These are phyloP conservation scores for Imbricaverruca yamaguchii DNA, from an alignment of 2,888 invertebrate genomes.

Conservation along the genomic window DNA sequence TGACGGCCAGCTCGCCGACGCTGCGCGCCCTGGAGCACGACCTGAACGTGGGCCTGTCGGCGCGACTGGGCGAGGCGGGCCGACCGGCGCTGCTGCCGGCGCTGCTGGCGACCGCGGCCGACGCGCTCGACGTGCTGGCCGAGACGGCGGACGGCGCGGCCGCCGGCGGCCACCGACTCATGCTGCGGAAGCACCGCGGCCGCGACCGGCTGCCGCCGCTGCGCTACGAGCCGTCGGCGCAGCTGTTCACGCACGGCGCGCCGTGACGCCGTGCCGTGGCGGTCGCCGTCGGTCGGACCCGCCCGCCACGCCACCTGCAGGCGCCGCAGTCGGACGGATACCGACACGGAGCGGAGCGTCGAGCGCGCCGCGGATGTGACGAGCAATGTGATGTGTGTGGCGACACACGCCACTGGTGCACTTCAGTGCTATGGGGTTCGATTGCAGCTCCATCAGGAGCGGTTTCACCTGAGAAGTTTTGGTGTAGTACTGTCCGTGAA, in stretches of 20 bases:
- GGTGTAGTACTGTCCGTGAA: too few relatives aligned
- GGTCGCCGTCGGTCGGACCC: too few relatives aligned
- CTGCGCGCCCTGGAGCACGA: neutral
- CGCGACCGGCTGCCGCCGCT: neutral
- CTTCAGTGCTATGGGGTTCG: too few relatives aligned
- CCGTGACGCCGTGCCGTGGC: neutral
- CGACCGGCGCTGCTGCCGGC: slow-evolving; percentile 2
- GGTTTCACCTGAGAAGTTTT: too few relatives aligned
- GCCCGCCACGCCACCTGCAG: too few relatives aligned
- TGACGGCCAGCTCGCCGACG: neutral
- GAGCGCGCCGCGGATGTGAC: too few relatives aligned
- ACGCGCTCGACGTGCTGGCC: neutral
- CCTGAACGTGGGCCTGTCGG: neutral
- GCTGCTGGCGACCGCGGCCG: neutral
- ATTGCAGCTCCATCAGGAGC: too few relatives aligned
- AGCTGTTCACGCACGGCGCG: slow-evolving; percentile 30
- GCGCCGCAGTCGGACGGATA: too few relatives aligned
- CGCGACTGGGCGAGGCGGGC: neutral
- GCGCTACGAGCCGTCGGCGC: neutral
- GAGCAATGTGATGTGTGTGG: too few relatives aligned
- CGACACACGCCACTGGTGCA: too few relatives aligned
- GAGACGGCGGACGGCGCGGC: neutral
- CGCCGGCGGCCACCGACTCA: neutral
- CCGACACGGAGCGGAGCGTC: too few relatives aligned
- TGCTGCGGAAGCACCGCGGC: neutral